Conservation (phyloP, 2,797 vertebrate genomes). For the Gouania willdenowi region DNA sequence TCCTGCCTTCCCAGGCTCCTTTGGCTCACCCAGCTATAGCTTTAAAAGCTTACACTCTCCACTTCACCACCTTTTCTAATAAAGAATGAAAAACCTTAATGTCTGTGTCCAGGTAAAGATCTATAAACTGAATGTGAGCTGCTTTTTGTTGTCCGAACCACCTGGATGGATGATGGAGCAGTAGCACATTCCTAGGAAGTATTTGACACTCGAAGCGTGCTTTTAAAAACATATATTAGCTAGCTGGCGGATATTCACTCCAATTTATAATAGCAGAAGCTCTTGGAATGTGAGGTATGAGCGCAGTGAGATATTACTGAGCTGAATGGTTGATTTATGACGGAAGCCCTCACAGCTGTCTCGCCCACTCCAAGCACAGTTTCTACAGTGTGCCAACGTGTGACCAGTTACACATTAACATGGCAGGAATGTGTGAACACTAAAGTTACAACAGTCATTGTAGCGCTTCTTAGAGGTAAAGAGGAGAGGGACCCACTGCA, state of each 20-base stretch:
- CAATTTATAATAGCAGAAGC: conserved; percentile 25
- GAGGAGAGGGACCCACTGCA: no score
- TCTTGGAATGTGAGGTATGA: conserved; percentile 33
- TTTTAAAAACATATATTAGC: neutral
- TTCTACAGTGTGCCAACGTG: conserved; percentile 1
- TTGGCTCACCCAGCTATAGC: conserved; percentile 44
- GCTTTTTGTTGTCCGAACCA: no score
- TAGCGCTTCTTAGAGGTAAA: neutral
- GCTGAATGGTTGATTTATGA: conserved; percentile 41
- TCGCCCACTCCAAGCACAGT: conserved; percentile 10
- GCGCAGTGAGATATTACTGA: conserved; percentile 23
- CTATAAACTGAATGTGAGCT: no score
- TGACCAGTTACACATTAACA: conserved; percentile 13
- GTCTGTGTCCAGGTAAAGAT: no score
- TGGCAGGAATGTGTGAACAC: neutral
- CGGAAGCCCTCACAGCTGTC: conserved; percentile 30
- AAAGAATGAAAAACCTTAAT: neutral
- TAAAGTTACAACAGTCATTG: neutral
- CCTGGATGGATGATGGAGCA: no score
- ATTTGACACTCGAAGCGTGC: no score
- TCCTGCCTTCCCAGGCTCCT: conserved; percentile 59
- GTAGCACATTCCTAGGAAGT: no score
- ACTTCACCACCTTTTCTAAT: conserved; percentile 22
- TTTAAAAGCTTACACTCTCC: conserved; percentile 59
- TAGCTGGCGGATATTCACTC: no score